Evolutionary conservation across 2,888 invertebrate genomes (phyloP), one percentile per base, ranked within the genome.

Genomic region (Stenchaetothrips biformis): DNA sequence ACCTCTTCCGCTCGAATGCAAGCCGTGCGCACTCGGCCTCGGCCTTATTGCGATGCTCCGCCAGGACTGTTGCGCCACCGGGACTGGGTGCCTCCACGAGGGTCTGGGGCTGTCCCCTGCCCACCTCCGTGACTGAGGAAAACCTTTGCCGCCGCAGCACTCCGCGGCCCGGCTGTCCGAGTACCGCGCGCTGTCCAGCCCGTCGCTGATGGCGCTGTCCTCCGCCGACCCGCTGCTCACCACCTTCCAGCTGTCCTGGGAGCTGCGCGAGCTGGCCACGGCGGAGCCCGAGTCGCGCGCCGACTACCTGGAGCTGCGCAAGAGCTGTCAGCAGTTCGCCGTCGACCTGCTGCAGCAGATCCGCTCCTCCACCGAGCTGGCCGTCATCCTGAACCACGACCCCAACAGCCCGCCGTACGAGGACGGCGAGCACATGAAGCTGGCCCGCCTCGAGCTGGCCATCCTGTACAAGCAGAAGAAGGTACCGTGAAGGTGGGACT

Each of bases 191-290:
- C 88, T 98, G 80, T 94, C 97, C 0, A 96, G 96, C 85, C 97
- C 98, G 0, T 97, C 97, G 0, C 91, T 98, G 79, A 98, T 98
- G 83, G 96, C 97, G 0, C 88, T 98, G 59, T 97, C 96, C 53
- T 96, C 96, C 11, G 93, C 92, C 81, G 98, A 98, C 88, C 98
- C 98, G 0, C 91, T 98, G 80, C 89, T 97, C 83, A 97, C 97
- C 0, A 95, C 98, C 21, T 98, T 98, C 86, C 94, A 98, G 86
- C 88, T 98, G 78, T 96, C 97, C 81, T 98, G 97, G 96, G 98
- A 99, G 85, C 88, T 99, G 48, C 90, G 95, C 83, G 93, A 94
- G 84, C 89, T 99, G 83, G 95, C 96, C 6, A 93, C 94, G 84
- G 92, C 97, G 80, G 99, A 97, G 86, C 95, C 95, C 86, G 98